A percentile compares a stretch with the other conserved stretches of the same genome.
Conservation (phyloP, 2,797 vertebrate genomes). For the Lophius americanus region DNA sequence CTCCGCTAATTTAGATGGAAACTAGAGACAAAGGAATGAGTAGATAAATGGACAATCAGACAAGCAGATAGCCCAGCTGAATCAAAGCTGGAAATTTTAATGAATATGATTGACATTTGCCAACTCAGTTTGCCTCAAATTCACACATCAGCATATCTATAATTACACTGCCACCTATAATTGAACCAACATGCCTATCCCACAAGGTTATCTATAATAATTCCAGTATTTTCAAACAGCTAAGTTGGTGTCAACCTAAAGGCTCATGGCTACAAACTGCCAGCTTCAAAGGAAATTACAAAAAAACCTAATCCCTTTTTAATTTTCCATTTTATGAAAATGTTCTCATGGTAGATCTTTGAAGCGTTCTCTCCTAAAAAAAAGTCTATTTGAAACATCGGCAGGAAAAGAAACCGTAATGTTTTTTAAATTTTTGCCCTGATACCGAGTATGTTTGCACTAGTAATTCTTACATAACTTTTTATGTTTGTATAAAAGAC, state of each 20-base stretch:
- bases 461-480: too few relatives aligned
- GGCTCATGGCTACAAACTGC: conserved; percentile 6
- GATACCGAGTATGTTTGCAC: too few relatives aligned
- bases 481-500: too few relatives aligned
- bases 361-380: too few relatives aligned
- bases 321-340: conserved; percentile 1
- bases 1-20: not conserved
- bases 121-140: not conserved
- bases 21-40: not conserved
- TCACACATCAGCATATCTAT: conserved; percentile 28
- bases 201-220: conserved; percentile 26
- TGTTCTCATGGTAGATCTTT: too few relatives aligned
- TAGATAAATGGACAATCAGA: not conserved
- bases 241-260: conserved; percentile 17
- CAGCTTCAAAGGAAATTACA: conserved; percentile 27
- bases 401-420: too few relatives aligned
- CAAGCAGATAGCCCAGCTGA: not conserved
- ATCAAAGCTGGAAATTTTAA: not conserved
- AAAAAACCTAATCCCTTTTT: conserved; percentile 1
- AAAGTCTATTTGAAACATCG: too few relatives aligned
- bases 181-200: conserved; percentile 32
- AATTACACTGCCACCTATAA: conserved; percentile 18
- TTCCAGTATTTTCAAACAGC: conserved; percentile 10
- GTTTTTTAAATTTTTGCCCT: too few relatives aligned
- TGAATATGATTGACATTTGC: not conserved